These are phyloP conservation scores for Alloplasta piceator DNA, from an alignment of 2,888 invertebrate genomes.

Conservation along the genomic window DNA sequence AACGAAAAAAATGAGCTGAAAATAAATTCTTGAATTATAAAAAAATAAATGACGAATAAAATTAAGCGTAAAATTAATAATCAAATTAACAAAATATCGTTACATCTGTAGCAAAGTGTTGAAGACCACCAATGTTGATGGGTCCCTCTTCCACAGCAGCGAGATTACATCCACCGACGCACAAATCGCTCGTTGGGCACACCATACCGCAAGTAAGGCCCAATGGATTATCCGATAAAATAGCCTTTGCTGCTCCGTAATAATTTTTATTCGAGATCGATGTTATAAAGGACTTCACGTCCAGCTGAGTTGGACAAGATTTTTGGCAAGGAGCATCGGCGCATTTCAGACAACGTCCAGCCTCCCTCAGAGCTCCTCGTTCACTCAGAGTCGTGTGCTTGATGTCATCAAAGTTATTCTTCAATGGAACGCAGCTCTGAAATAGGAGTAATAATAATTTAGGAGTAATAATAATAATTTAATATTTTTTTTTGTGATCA, in stretches of 20 bases:
- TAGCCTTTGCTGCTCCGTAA: conserved; percentile 98
- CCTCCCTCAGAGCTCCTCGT: conserved; percentile 95
- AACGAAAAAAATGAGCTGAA: background rate
- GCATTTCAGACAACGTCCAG: conserved; percentile 94
- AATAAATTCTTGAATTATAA: background rate
- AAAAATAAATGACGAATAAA: conserved; percentile 3
- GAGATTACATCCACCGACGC: conserved; percentile 98
- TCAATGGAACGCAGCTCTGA: conserved; percentile 88
- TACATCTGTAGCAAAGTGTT: conserved; percentile 98
- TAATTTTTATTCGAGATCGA: conserved; percentile 99
- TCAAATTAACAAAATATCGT: conserved; percentile 56
- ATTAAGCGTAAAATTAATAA: background rate
- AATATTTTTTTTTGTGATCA: background rate
- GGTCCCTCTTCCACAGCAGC: conserved; percentile 98
- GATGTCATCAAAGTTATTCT: conserved; percentile 97
- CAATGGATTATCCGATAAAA: conserved; percentile 98
- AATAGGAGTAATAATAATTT: no score
- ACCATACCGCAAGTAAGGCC: conserved; percentile 99
- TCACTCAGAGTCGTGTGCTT: conserved; percentile 99
- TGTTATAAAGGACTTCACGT: conserved; percentile 98
- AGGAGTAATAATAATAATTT: conserved; percentile 2
- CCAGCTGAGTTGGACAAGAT: conserved; percentile 98
- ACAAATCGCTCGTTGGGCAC: conserved; percentile 98
- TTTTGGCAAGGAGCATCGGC: conserved; percentile 99
- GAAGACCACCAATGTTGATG: conserved; percentile 99